Evolutionary conservation across 2,113 vertebrate genomes (phyloP).

Genomic region (Bostrychus sinensis): DNA sequence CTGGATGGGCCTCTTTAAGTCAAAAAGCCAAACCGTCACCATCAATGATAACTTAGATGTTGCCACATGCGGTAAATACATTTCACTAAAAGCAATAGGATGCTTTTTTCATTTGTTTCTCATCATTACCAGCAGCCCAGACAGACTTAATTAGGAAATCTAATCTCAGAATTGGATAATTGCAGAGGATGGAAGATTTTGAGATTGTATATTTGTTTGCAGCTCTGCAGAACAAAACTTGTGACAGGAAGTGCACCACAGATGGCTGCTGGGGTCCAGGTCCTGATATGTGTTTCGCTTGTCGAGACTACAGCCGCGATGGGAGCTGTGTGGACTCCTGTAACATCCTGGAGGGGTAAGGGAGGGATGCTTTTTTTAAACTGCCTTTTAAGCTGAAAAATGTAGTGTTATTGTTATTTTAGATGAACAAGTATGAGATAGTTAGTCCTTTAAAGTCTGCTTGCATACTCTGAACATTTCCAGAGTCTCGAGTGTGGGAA

Average conservation of each 20-base stretch:
- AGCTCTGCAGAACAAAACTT: constrained; percentile 77
- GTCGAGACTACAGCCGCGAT: constrained; percentile 82
- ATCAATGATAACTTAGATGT: constrained; percentile 38
- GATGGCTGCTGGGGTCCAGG: constrained; percentile 94
- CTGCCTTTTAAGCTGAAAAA: constrained; percentile 31
- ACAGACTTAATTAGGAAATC: constrained; percentile 10
- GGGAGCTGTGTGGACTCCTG: constrained; percentile 88
- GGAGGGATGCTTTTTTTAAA: constrained; percentile 4
- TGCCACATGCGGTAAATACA: constrained; percentile 64
- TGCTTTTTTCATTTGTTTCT: constrained; percentile 1
- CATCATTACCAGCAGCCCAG: constrained; percentile 2
- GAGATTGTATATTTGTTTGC: constrained; percentile 42
- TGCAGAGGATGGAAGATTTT: constrained; percentile 20
- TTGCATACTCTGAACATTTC: constrained; percentile 40
- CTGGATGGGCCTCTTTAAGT: constrained; percentile 85
- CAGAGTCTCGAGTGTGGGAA: constrained; percentile 17
- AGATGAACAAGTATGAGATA: constrained; percentile 26
- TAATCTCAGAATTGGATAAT: constrained; percentile 35
- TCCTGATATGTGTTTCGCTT: constrained; percentile 87
- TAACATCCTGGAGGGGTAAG: constrained; percentile 89
- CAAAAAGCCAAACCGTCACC: constrained; percentile 43
- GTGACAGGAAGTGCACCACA: constrained; percentile 83
- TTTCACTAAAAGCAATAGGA: not conserved
- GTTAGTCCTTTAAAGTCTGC: constrained; percentile 38
- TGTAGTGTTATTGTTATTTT: constrained; percentile 14